Conservation (phyloP, 2,113 vertebrate genomes). For the Taxidea taxus region DNA sequence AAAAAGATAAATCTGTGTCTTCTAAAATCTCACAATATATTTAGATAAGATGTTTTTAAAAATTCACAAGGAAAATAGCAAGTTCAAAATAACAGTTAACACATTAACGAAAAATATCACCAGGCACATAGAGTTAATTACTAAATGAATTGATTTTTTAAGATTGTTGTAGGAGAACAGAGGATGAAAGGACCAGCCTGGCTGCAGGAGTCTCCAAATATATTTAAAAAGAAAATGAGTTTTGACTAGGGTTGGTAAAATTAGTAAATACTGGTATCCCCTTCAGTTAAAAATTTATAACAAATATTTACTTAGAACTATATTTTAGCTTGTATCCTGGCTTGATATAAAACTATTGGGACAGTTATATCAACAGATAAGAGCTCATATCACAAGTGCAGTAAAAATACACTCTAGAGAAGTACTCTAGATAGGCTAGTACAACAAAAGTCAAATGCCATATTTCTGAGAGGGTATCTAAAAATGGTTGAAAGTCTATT, state of each 20-base stretch:
- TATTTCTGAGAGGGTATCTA: neutral
- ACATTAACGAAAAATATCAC: neutral
- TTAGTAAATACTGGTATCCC: neutral
- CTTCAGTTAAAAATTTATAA: neutral
- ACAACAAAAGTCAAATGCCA: neutral
- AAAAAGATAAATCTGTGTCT: neutral
- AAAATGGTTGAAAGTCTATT: neutral
- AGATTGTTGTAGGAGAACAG: neutral
- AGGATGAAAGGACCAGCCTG: neutral
- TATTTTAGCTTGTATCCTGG: neutral
- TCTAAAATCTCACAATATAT: neutral
- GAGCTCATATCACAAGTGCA: neutral
- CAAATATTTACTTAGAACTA: neutral
- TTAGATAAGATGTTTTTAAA: neutral
- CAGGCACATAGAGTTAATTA: neutral
- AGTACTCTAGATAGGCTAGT: neutral
- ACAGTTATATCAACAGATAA: neutral
- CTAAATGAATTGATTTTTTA: neutral
- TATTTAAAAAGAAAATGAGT: neutral
- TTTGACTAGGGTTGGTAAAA: neutral
- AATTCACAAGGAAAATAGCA: neutral
- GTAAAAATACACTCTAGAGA: neutral
- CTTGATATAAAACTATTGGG: neutral
- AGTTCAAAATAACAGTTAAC: neutral
- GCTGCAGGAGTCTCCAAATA: neutral